Conservation (phyloP, 2,888 invertebrate species). For the Uloborus plumipes region DNA sequence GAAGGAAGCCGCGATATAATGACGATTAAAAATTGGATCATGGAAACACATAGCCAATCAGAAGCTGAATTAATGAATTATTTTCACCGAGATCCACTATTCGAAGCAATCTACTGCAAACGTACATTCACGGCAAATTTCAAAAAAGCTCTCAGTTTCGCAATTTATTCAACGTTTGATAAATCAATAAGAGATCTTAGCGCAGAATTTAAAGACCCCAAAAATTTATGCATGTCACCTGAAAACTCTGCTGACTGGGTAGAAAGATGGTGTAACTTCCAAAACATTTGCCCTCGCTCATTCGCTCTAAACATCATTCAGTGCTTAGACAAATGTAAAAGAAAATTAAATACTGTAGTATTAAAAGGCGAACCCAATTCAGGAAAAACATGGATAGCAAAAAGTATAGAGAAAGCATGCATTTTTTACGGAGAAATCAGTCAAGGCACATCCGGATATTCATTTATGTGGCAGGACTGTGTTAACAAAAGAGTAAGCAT, state of each 20-base stretch:
- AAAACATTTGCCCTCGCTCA: neutral
- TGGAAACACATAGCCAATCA: neutral
- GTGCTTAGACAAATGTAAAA: neutral
- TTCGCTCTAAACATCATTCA: neutral
- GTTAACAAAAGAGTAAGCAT: conserved; percentile 19
- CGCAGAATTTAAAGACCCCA: neutral
- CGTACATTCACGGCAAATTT: neutral
- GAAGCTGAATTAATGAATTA: conserved; percentile 8
- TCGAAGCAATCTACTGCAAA: conserved; percentile 12
- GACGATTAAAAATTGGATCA: conserved; percentile 1
- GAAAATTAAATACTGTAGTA: neutral
- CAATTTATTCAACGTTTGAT: neutral
- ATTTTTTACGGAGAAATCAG: conserved; percentile 13
- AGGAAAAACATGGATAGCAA: neutral
- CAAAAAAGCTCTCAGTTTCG: conserved; percentile 11
- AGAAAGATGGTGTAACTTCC: too few species aligned
- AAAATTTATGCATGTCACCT: conserved; percentile 2
- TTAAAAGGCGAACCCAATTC: conserved; percentile 6
- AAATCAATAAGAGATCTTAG: neutral
- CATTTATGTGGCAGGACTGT: conserved; percentile 27
- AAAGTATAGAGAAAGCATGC: neutral
- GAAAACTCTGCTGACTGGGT: neutral
- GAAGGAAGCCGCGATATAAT: neutral
- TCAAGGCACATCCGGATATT: conserved; percentile 3
- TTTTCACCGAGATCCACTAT: neutral